These are phyloP conservation scores for Agrotis exclamationis DNA, from an alignment of 2,888 invertebrate genomes.

Conservation along the genomic window DNA sequence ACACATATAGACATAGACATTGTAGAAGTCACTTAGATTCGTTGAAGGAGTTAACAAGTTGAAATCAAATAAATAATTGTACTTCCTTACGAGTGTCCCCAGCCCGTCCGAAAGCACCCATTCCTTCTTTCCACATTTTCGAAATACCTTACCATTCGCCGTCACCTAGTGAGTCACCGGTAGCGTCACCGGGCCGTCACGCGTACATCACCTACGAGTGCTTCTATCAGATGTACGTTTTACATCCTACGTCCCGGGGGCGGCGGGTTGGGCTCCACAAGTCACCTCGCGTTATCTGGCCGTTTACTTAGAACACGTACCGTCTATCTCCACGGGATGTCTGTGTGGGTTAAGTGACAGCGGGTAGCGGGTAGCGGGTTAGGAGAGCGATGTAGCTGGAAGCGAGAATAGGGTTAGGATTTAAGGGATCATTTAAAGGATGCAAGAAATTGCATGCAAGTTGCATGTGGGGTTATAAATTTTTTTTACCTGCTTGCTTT, in stretches of 20 bases:
- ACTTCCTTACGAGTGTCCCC: no score
- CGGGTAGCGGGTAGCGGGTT: conserved; percentile 48
- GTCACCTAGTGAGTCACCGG: conserved; percentile 45
- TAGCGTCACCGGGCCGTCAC: conserved; percentile 67
- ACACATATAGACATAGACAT: no score
- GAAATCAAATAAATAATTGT: no score
- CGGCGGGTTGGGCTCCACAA: conserved; percentile 72
- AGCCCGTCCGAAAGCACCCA: not conserved
- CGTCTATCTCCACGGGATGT: conserved; percentile 77
- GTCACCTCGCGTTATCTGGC: conserved; percentile 75
- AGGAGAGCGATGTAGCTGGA: not conserved
- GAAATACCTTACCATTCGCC: conserved; percentile 30
- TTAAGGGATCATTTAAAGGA: not conserved
- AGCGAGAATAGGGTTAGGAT: not conserved
- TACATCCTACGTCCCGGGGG: conserved; percentile 77
- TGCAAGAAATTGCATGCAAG: no score
- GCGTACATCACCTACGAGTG: conserved; percentile 72
- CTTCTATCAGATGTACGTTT: conserved; percentile 84
- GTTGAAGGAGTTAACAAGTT: no score
- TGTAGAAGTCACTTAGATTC: not conserved
- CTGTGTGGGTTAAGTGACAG: conserved; percentile 56
- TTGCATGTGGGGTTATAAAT: no score
- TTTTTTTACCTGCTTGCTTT: no score
- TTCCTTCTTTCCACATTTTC: conserved; percentile 37
- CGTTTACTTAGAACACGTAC: conserved; percentile 74